Evolutionary conservation across 2,888 invertebrate species (phyloP), one percentile per base, ranked within the genome.

Genomic region (Epinotia nisella): DNA sequence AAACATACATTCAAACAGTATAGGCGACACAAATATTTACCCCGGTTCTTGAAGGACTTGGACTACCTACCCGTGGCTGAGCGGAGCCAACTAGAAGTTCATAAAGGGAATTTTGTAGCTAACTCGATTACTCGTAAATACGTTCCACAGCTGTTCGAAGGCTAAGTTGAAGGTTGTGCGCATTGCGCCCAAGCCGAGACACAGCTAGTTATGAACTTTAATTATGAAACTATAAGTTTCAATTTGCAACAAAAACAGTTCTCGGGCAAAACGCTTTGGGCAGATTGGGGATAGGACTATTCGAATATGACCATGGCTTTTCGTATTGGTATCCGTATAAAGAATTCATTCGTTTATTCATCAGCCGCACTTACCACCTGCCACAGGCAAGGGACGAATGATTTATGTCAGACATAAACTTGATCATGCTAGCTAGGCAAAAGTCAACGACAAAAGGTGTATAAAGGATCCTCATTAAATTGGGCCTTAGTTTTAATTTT

Each of bases 121-220:
- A 65, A 65, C 53, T 39, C 19, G 1, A 17, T 55, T 15, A 49
- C 24, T 24, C 11, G 53, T 64, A 64, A 29, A 51, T 24, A 49
- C 17, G 15, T 55, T 55, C 15, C 15, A 62, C 60, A 2, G 21
- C 45, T 61, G 41, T 39, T 39, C 19, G 21, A 69, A 53, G 60
- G 55, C n/a, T 39, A 15, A 39, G 51, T 60, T 59, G 51, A 61
- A 53, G 69, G 69, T 51, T 51, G 21, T 60, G 69, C 69, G 69
- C 69, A 69, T 41, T 69, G 69, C 69, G 69, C 45, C 24, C 24
- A 61, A 21, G 45, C 9, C 45, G 5, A 49, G 49, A 49, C 45
- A n/a, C 49, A 49, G 5, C 2, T n/a, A 49, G n/a, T 49, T 49
- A 7, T 49, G 49, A 49, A 49, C 49, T 49, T 49, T 49, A 49